Base-by-base conservation (phyloP, 2,888 invertebrate genomes). In the Epsilonema sp. region DNA sequence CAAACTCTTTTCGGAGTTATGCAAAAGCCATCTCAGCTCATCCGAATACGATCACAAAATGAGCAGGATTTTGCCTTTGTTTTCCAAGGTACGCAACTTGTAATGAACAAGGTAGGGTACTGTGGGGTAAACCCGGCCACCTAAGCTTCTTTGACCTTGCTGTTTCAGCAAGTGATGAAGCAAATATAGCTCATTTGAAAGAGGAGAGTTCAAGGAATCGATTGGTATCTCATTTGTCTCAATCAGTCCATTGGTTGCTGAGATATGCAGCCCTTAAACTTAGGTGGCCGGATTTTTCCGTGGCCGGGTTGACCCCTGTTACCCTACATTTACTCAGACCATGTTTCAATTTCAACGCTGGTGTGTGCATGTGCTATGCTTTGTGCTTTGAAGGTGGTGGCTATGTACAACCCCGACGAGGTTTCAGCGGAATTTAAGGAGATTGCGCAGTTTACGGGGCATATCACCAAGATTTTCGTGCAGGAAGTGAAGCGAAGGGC, bases 371-470 rank as follows among this genome's bases (percentile, higher is more conserved):
- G n/a, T n/a, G n/a, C n/a, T n/a, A n/a, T n/a, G n/a, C n/a, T n/a
- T n/a, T 21, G n/a, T 13, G n/a, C 8, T 24, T 46, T 53, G 2
- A 49, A 62, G 62, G 53, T 62, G 20, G 60, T 57, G 50, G 44
- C 50, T 4, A 55, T 55, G 58, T 62, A 55, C 51, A 55, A 53
- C 4, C 58, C 64, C 1, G 55, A 53, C 31, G 90, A 92, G 63
- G 85, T 94, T 82, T 83, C 82, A 65, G 87, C 87, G 65, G 89
- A 90, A 68, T 94, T 94, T 71, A 84, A 86, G 76, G 92, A 94
- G 65, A 82, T 90, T 55, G 72, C 86, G 47, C 80, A 85, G 54
- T 92, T 92, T 66, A 85, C 85, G 61, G 84, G 85, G 64, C 84
- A 87, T 74, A 84, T 89, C 1, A 89, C 90, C 1, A 78, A 83